These are phyloP conservation scores for Cheilosia soror DNA, from an alignment of 2,888 invertebrate species.

Conservation along the genomic window DNA sequence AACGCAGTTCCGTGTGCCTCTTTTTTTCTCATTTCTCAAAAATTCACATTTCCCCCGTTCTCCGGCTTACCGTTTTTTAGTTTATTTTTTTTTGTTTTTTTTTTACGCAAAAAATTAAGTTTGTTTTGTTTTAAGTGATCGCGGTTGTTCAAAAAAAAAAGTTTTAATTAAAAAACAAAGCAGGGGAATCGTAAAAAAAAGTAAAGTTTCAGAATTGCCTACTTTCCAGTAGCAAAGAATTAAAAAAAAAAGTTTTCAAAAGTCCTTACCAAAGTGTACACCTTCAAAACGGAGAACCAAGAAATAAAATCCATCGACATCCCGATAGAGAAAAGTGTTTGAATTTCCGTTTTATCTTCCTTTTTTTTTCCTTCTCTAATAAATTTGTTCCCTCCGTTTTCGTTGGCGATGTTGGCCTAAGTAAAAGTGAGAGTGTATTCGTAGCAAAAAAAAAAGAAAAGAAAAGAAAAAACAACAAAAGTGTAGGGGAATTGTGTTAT, in stretches of 20 bases:
- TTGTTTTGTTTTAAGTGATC: slow-evolving; percentile 59
- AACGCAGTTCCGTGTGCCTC: slow-evolving; percentile 79
- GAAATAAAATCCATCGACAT: slow-evolving; percentile 26
- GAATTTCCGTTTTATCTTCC: slow-evolving; percentile 41
- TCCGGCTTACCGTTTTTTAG: slow-evolving; percentile 70
- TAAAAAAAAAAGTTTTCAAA: neutral
- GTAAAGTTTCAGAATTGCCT: slow-evolving; percentile 32
- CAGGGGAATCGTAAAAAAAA: slow-evolving; percentile 37
- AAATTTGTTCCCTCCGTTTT: slow-evolving; percentile 24
- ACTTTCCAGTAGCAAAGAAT: slow-evolving; percentile 3
- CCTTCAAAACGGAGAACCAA: neutral
- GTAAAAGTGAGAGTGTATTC: slow-evolving; percentile 72
- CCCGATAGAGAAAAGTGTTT: slow-evolving; percentile 49
- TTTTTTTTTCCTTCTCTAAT: slow-evolving; percentile 4
- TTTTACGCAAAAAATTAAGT: slow-evolving; percentile 40
- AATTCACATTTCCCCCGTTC: slow-evolving; percentile 74
- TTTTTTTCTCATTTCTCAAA: slow-evolving; percentile 76
- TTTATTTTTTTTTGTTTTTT: slow-evolving; percentile 55
- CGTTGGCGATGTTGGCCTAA: slow-evolving; percentile 49
- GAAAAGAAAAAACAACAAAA: slow-evolving; percentile 18
- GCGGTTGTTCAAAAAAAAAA: slow-evolving; percentile 34
- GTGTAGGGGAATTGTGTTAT: slow-evolving; percentile 65
- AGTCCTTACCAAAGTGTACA: slow-evolving; percentile 5
- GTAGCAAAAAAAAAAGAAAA: slow-evolving; percentile 30
- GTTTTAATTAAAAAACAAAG: slow-evolving; percentile 51